Percentiles rank a stretch among this genome's conserved stretches.
Evolutionary conservation across 2,797 vertebrate species (phyloP).

Genomic region (Micrastur ruficollis): DNA sequence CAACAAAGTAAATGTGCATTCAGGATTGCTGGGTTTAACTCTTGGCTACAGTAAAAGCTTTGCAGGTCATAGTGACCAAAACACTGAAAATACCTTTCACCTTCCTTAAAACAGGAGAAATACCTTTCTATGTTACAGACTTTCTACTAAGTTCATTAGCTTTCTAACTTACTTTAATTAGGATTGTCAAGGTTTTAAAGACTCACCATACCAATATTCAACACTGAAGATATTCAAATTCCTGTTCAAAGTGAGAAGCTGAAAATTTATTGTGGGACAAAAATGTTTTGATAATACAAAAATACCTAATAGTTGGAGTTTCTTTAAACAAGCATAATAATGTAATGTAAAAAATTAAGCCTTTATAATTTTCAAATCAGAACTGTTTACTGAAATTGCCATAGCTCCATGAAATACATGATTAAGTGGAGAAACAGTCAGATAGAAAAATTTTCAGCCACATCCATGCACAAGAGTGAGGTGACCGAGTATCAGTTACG

Average conservation of each 20-base stretch:
- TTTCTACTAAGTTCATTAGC: background rate
- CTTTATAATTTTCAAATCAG: background rate
- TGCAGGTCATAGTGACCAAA: background rate
- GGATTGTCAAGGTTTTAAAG: background rate
- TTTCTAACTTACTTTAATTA: background rate
- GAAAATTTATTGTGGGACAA: background rate
- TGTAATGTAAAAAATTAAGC: background rate
- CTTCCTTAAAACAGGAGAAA: background rate
- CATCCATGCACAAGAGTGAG: background rate
- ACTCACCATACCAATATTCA: background rate
- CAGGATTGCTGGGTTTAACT: background rate
- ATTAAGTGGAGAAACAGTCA: background rate
- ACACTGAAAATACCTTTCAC: background rate
- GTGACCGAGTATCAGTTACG: background rate
- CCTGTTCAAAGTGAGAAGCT: background rate
- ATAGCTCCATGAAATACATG: background rate
- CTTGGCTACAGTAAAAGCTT: background rate
- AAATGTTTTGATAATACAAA: background rate
- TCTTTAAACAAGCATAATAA: background rate
- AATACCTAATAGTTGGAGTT: rapidly evolving
- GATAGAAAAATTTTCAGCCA: background rate
- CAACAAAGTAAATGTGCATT: background rate
- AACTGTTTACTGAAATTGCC: background rate
- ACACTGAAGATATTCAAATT: background rate
- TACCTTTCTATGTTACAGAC: background rate